Evolutionary conservation across 2,113 vertebrate species (phyloP).

Genomic region (Panurus biarmicus): DNA sequence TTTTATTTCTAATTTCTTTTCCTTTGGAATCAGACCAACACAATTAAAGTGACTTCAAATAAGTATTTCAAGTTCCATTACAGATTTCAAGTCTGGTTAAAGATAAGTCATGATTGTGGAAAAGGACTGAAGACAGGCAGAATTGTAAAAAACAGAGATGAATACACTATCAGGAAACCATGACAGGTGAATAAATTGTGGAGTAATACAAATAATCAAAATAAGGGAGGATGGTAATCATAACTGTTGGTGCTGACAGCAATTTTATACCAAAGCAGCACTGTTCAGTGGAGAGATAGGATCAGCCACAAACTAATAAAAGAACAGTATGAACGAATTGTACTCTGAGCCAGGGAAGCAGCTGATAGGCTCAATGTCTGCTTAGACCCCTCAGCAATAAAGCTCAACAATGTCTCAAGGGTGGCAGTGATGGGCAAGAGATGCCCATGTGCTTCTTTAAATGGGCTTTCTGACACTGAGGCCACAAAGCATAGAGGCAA

Average conservation of each 20-base stretch:
- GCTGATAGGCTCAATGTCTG: neutral
- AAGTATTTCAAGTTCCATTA: neutral
- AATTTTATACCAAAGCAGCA: neutral
- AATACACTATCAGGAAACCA: neutral
- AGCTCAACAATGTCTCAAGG: neutral
- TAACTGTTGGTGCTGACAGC: neutral
- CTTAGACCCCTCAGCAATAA: neutral
- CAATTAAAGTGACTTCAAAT: neutral
- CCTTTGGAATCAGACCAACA: neutral
- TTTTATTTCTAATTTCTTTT: neutral
- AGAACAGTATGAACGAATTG: neutral
- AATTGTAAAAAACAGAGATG: neutral
- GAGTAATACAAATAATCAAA: neutral
- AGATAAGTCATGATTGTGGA: neutral
- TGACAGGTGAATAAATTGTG: neutral
- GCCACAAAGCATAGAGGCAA: neutral
- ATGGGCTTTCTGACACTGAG: neutral
- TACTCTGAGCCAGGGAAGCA: neutral
- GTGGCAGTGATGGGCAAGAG: neutral
- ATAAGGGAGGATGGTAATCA: neutral
- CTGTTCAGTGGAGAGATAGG: neutral
- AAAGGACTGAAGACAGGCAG: neutral
- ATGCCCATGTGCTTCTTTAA: neutral
- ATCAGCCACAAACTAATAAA: slow-evolving; percentile 10
- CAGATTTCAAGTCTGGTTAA: neutral